Conservation (phyloP, 2,113 vertebrate species). For the Psophia crepitans region DNA sequence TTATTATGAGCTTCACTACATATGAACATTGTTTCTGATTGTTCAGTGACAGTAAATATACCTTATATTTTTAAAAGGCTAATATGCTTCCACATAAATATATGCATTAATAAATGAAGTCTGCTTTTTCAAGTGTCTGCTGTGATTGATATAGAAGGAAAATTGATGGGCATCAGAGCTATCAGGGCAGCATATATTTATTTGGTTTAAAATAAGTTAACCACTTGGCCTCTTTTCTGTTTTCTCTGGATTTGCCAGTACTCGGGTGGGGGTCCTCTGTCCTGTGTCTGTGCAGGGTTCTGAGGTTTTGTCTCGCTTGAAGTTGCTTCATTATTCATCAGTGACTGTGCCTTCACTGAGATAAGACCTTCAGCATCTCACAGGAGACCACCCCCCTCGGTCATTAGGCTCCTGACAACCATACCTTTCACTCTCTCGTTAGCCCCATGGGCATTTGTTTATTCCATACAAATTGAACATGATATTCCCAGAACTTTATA, state of each 20-base stretch:
- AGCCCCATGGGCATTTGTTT: neutral
- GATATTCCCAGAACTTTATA: neutral
- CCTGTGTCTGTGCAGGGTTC: neutral
- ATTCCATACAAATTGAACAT: neutral
- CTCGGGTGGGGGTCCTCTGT: neutral
- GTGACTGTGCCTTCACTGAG: neutral
- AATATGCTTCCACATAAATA: neutral
- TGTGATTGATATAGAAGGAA: neutral
- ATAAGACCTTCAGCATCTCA: neutral
- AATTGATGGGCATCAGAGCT: neutral
- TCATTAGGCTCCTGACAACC: neutral
- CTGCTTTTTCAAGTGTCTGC: neutral
- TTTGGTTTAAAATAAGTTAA: neutral
- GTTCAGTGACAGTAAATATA: neutral
- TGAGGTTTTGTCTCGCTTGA: neutral
- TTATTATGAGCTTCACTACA: neutral
- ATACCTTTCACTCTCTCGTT: neutral
- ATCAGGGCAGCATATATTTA: neutral
- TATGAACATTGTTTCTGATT: neutral
- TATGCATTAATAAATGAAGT: neutral
- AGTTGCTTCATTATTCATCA: neutral
- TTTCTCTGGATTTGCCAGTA: neutral
- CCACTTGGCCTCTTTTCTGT: neutral
- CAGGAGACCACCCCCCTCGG: neutral
- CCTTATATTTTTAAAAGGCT: neutral